Base-by-base conservation (phyloP, 1,140 invertebrate genomes). In the Pogonus chalceus region DNA sequence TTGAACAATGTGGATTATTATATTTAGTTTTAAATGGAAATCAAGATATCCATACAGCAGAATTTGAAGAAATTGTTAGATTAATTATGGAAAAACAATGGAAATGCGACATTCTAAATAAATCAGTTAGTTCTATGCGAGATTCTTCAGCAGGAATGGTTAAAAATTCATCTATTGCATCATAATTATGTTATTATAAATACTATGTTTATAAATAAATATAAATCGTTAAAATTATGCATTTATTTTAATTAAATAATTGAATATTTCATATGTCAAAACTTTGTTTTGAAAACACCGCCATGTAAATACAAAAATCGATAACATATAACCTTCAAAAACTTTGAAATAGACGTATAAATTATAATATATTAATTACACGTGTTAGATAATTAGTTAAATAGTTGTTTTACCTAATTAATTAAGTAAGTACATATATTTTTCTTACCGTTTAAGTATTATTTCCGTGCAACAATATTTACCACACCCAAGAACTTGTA, bases 51-150 rank as follows among this genome's bases (percentile, higher is more conserved):
- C 4, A 47, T n/a, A 14, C 12, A 10, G 23, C 23, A 22, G 24
- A 35, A 49, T 2, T 47, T 37, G 47, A 9, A 56, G 54, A 54
- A 26, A 52, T 56, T 52, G n/a, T n/a, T n/a, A n/a, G n/a, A n/a
- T n/a, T n/a, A n/a, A n/a, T n/a, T n/a, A n/a, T n/a, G n/a, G n/a
- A n/a, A n/a, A n/a, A n/a, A n/a, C n/a, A n/a, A n/a, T n/a, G n/a
- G n/a, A n/a, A n/a, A n/a, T n/a, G n/a, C n/a, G n/a, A n/a, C n/a
- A n/a, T n/a, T n/a, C n/a, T n/a, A n/a, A n/a, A n/a, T n/a, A n/a
- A n/a, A n/a, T n/a, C n/a, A n/a, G n/a, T n/a, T n/a, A n/a, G n/a
- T n/a, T n/a, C n/a, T n/a, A n/a, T n/a, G n/a, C n/a, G n/a, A n/a
- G n/a, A n/a, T n/a, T n/a, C n/a, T n/a, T n/a, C n/a, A n/a, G n/a